phyloP scores from a whole-genome alignment of 2,113 vertebrate genomes.

The Thalassarche chlororhynchos region DNA sequence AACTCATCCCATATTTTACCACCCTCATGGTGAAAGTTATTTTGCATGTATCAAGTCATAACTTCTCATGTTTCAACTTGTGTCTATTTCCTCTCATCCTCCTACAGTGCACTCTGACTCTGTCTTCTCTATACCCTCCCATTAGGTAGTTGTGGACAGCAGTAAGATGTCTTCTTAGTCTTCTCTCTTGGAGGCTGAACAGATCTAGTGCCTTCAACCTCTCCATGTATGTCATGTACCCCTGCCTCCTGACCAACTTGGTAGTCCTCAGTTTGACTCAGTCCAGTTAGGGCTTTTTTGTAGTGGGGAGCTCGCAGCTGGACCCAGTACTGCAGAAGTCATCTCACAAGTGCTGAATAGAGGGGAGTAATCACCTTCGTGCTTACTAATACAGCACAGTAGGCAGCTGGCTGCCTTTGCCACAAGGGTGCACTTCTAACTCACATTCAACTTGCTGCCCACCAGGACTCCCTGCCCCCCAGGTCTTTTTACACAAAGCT shows the following conservation, averaged over 20 bases:
- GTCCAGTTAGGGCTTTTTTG: not conserved
- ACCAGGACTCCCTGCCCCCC: not conserved
- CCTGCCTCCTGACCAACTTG: not conserved
- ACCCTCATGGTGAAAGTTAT: not conserved
- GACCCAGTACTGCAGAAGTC: not conserved
- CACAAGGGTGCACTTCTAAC: not conserved
- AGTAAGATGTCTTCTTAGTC: not conserved
- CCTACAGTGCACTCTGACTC: not conserved
- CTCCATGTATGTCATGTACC: not conserved
- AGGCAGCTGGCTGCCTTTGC: not conserved
- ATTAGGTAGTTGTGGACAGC: not conserved
- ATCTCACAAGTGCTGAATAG: not conserved
- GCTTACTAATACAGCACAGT: not conserved
- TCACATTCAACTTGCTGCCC: fast-evolving
- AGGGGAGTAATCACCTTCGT: not conserved
- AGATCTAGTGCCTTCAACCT: not conserved
- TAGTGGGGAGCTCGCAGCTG: not conserved
- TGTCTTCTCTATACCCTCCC: not conserved
- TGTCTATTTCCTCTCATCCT: not conserved
- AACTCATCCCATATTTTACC: not conserved
- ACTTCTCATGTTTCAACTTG: not conserved
- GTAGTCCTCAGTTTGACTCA: not conserved
- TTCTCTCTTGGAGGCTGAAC: not conserved
- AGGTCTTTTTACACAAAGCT: not conserved
- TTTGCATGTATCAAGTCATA: not conserved